These are phyloP conservation scores for Nansenia antarctica DNA, from an alignment of 2,113 vertebrate genomes.

Conservation along the genomic window DNA sequence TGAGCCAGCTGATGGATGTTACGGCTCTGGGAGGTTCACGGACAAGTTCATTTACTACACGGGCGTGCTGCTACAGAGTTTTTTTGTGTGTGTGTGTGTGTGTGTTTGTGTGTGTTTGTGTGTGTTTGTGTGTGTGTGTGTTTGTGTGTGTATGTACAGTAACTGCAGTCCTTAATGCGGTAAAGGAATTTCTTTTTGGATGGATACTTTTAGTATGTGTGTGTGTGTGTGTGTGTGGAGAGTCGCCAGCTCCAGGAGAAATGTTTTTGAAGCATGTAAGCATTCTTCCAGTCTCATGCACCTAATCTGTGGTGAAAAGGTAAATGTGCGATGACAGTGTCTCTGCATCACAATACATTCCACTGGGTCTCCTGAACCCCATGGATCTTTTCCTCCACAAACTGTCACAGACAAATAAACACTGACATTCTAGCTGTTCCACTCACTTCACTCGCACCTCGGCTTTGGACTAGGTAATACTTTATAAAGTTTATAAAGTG, in stretches of 20 bases:
- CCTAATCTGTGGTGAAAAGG: slow-evolving; percentile 41
- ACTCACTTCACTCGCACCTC: slow-evolving; percentile 1
- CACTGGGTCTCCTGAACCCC: slow-evolving; percentile 40
- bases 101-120: not conserved
- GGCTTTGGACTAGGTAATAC: slow-evolving; percentile 32
- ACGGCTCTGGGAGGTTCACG: slow-evolving; percentile 38
- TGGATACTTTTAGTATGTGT: not conserved
- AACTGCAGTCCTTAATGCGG: too few relatives aligned
- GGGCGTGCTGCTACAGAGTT: not conserved
- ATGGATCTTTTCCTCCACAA: slow-evolving; percentile 30
- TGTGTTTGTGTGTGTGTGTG: not conserved
- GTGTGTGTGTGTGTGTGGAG: slow-evolving; percentile 28
- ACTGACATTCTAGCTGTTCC: not conserved
- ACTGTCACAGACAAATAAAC: not conserved
- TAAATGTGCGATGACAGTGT: slow-evolving; percentile 55
- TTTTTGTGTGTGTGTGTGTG: slow-evolving; percentile 7
- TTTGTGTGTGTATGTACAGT: not conserved
- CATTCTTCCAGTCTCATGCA: slow-evolving; percentile 43
- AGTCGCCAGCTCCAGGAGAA: slow-evolving; percentile 34
- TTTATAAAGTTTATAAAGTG: slow-evolving; percentile 24
- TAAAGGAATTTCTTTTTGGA: too few relatives aligned
- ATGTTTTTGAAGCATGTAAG: slow-evolving; percentile 29
- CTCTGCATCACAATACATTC: slow-evolving; percentile 61
- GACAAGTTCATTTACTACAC: slow-evolving; percentile 30
- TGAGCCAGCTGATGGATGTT: slow-evolving; percentile 45